Percentiles rank a stretch among this genome's conserved stretches.
These are phyloP conservation scores for Porites divaricata DNA, from an alignment of 92 coral and sea anemone species.

Conservation along the genomic window DNA sequence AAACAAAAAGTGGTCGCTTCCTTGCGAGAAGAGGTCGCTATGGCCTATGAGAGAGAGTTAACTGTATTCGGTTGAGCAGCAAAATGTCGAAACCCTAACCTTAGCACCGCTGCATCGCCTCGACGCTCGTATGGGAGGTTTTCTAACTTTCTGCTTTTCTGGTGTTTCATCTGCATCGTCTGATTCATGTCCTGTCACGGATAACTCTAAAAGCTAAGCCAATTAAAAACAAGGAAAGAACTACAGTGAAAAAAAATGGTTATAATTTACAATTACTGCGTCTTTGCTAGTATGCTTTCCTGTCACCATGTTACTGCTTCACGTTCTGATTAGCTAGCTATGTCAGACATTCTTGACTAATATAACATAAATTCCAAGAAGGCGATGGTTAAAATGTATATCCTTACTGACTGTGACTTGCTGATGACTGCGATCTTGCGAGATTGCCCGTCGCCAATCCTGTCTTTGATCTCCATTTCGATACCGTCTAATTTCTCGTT, in stretches of 20 bases:
- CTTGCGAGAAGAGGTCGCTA: too few relatives aligned
- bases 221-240: not conserved
- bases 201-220: conserved; percentile 9
- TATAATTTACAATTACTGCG: too few relatives aligned
- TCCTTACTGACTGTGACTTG: conserved; percentile 22
- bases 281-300: too few relatives aligned
- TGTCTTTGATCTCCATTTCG: not conserved
- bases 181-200: not conserved
- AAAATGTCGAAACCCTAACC: too few relatives aligned
- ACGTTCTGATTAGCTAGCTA: too few relatives aligned
- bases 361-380: too few relatives aligned
- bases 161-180: not conserved
- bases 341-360: too few relatives aligned
- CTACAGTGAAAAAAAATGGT: not conserved
- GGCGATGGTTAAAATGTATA: not conserved
- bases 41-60: too few relatives aligned
- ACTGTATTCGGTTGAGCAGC: too few relatives aligned
- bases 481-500: not conserved
- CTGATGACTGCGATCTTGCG: not conserved
- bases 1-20: too few relatives aligned
- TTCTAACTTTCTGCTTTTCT: not conserved
- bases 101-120: conserved; percentile 8
- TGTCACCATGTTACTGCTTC: too few relatives aligned
- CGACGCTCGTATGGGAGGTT: conserved; percentile 9
- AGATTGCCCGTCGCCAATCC: not conserved